Percentiles rank a stretch among this genome's conserved stretches.
Conservation (phyloP, 2,888 invertebrate genomes). For the Cerastis rubricosa region DNA sequence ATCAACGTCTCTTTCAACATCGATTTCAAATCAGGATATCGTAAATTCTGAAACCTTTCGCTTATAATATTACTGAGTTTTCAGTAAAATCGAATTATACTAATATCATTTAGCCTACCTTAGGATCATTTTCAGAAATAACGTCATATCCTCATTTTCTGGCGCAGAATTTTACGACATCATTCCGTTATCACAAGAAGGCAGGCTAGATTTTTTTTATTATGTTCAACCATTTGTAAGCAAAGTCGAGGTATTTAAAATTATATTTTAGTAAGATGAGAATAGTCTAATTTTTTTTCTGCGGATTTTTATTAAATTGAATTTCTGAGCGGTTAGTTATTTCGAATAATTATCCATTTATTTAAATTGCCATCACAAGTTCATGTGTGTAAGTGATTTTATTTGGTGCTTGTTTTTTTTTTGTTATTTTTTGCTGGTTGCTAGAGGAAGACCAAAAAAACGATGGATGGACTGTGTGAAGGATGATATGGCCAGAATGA, state of each 20-base stretch:
- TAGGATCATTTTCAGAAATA: slow-evolving; percentile 62
- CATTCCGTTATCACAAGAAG: slow-evolving; percentile 74
- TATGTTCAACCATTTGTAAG: slow-evolving; percentile 67
- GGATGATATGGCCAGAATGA: too few species aligned
- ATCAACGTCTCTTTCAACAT: slow-evolving; percentile 19
- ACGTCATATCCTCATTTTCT: slow-evolving; percentile 71
- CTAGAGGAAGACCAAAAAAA: too few species aligned
- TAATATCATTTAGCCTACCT: slow-evolving; percentile 64
- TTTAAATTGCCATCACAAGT: background rate
- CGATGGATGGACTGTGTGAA: too few species aligned
- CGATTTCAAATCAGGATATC: slow-evolving; percentile 50
- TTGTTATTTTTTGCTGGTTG: too few species aligned
- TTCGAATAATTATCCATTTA: background rate
- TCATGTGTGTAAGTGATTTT: background rate
- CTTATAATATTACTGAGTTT: slow-evolving; percentile 37
- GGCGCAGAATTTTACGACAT: slow-evolving; percentile 75
- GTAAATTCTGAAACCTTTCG: slow-evolving; percentile 39
- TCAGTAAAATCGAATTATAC: slow-evolving; percentile 58
- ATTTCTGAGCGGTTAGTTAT: background rate
- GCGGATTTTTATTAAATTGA: background rate
- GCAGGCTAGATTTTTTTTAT: slow-evolving; percentile 73
- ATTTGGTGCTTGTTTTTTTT: too few species aligned
- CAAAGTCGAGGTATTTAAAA: slow-evolving; percentile 36
- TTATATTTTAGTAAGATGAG: slow-evolving; percentile 36
- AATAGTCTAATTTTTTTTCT: slow-evolving; percentile 32